A percentile compares a stretch with the other conserved stretches of the same genome.
Conservation (phyloP, 2,888 invertebrate species). For the Autographa gamma region DNA sequence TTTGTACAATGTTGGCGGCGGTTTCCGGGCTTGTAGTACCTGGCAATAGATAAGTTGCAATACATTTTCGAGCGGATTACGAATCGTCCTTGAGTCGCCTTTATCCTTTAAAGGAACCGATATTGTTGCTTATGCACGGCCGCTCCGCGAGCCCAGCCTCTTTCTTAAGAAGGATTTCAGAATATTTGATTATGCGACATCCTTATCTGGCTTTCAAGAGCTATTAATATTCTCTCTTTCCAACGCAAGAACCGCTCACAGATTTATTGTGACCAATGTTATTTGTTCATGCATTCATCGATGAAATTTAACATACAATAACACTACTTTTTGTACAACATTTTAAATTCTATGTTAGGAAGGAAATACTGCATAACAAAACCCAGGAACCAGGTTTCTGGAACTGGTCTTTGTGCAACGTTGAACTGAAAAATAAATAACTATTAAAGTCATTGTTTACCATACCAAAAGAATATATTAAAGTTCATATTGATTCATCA, state of each 20-base stretch:
- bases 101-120: slow-evolving; percentile 83
- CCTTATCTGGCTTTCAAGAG: slow-evolving; percentile 80
- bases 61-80: slow-evolving; percentile 77
- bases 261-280: slow-evolving; percentile 68
- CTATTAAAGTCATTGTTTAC: slow-evolving; percentile 12
- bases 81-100: slow-evolving; percentile 78
- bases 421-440: slow-evolving; percentile 9
- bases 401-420: slow-evolving; percentile 12
- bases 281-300: slow-evolving; percentile 62
- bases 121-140: slow-evolving; percentile 84
- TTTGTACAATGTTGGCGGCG: slow-evolving; percentile 53
- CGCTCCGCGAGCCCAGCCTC: slow-evolving; percentile 71
- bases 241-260: slow-evolving; percentile 69
- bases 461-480: not conserved
- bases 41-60: slow-evolving; percentile 70
- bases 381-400: slow-evolving; percentile 10
- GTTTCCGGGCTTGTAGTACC: slow-evolving; percentile 61
- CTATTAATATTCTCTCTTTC: slow-evolving; percentile 77
- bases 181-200: slow-evolving; percentile 84
- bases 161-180: slow-evolving; percentile 81
- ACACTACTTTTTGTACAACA: slow-evolving; percentile 47
- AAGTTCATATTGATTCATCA: slow-evolving; percentile 23
- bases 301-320: slow-evolving; percentile 60
- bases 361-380: slow-evolving; percentile 21
- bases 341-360: slow-evolving; percentile 34